A percentile compares a stretch with the other conserved stretches of the same genome.
Conservation (phyloP, 2,888 invertebrate species). For the Amiota mariae region DNA sequence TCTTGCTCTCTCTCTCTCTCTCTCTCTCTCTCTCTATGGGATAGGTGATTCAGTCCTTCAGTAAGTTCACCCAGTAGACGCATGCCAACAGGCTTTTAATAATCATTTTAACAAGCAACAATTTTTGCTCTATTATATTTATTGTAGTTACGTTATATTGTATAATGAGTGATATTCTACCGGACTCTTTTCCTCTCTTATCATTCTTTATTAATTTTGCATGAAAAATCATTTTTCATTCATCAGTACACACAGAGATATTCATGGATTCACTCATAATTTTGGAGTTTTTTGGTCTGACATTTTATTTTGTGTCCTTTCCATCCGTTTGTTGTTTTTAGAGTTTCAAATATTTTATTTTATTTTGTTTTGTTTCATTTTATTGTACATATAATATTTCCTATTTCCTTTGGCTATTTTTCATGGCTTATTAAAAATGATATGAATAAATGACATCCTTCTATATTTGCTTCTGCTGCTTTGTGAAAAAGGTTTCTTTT, state of each 20-base stretch:
- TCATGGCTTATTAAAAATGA: constrained; percentile 23
- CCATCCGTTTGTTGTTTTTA: not conserved
- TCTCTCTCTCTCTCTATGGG: not conserved
- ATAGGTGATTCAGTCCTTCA: not conserved
- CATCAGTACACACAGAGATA: constrained; percentile 14
- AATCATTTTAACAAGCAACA: constrained; percentile 65
- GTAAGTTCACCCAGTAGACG: constrained; percentile 1
- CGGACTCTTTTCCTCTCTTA: no score
- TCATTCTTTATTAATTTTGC: not conserved
- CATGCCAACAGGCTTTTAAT: constrained; percentile 71
- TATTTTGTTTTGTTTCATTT: not conserved
- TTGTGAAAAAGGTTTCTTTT: not conserved
- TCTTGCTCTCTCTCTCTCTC: not conserved
- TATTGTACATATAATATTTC: not conserved
- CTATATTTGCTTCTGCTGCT: not conserved
- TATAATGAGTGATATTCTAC: no score
- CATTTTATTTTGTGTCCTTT: constrained; percentile 18
- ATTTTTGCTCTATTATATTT: not conserved
- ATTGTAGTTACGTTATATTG: no score
- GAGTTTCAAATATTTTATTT: constrained; percentile 11
- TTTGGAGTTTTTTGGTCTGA: not conserved
- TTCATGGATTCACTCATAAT: not conserved
- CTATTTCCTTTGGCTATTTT: not conserved
- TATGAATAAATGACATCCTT: not conserved
- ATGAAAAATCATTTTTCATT: constrained; percentile 19